Base-by-base conservation (phyloP, 2,797 vertebrate genomes). In the Ataeniobius toweri region DNA sequence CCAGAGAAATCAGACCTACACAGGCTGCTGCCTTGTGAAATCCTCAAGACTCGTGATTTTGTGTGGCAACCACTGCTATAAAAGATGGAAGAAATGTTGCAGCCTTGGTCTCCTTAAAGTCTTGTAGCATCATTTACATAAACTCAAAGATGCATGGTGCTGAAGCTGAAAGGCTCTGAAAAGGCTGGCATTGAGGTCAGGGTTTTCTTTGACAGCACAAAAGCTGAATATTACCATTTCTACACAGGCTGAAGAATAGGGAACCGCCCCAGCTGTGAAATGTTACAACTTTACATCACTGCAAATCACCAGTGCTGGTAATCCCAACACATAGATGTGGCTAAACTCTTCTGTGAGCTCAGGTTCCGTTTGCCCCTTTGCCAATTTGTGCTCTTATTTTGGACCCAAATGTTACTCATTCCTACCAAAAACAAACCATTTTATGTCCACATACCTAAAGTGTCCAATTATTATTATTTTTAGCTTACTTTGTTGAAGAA, bases 101-200 rank as follows among this genome's bases (percentile, higher is more conserved):
- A 76, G 13, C 46, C 36, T 61, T 73, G 56, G 20, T 75, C 50
- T 76, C 36, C 61, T 48, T 55, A 77, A 76, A 78, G 20, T 22
- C 5, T 8, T 24, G 61, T 10, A 44, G 44, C 77, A 24, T 71
- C 16, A 76, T 77, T 78, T 69, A 46, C 46, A 69, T 74, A 50
- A 78, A 72, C 1, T 0, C 50, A 48, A 7, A 28, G 50, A 70
- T 8, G 3, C 16, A 36, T 48, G 31, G 61, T 53, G 36, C 53
- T 74, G 10, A 14, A 65, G 31, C n/a, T 74, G 63, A 75, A 75
- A 69, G 58, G 9, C n/a, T 46, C 0, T 63, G 36, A 39, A 5
- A n/a, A 80, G 50, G 36, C 70, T 79, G 9, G 18, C 48, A 75
- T 59, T 76, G 58, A 16, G 55, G 28, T 73, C 22, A 41, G n/a